Evolutionary conservation across 2,888 invertebrate species (phyloP).

Genomic region (Aphodius sticticus): DNA sequence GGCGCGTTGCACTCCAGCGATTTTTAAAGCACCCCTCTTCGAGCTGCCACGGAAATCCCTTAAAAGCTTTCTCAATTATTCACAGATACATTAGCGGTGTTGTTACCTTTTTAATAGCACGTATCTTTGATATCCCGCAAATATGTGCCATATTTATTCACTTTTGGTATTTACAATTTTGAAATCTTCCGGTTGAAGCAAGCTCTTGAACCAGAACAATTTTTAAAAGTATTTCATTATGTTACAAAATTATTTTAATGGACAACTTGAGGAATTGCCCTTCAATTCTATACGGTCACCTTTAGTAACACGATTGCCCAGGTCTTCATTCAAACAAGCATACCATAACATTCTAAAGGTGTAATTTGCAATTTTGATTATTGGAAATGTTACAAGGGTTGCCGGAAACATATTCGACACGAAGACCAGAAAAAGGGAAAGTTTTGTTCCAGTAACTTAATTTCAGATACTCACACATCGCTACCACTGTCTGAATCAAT

Average conservation of each 20-base stretch:
- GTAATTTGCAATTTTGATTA: background rate
- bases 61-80: conserved; percentile 23
- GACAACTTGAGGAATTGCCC: no score
- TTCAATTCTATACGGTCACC: no score
- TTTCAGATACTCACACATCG: background rate
- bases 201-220: no score
- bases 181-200: no score
- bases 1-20: background rate
- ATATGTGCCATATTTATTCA: background rate
- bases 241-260: no score
- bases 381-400: background rate
- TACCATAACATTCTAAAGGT: background rate
- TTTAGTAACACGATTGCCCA: no score
- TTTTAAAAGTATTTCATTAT: no score
- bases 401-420: background rate
- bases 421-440: background rate
- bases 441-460: background rate
- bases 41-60: background rate
- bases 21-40: background rate
- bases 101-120: background rate
- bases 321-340: no score
- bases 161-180: no score
- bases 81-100: conserved; percentile 10
- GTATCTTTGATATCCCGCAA: background rate
- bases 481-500: background rate